Evolutionary conservation across 2,113 vertebrate species (phyloP), one percentile per base, ranked within the genome.

Genomic region (Grus americana): DNA sequence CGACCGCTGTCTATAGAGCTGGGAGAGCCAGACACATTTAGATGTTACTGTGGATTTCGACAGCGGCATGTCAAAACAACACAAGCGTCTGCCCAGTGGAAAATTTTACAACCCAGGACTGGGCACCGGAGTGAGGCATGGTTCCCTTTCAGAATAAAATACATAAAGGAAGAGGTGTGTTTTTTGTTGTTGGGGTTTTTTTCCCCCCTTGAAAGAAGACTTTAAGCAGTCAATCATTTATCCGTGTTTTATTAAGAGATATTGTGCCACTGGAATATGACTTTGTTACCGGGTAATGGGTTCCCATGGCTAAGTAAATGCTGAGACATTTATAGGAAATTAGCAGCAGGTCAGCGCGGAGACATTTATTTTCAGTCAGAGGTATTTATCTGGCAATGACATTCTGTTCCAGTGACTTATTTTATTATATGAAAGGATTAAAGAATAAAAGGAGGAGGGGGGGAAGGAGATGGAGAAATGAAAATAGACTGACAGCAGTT

Each of bases 1-100:
- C 98, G 95, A 98, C 98, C 18, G 21, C 97, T 97, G 97, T 97
- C 97, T 97, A 96, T 96, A 93, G 96, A 95, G 94, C 96, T 80
- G 89, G 96, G 95, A 97, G 97, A 97, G 97, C 82, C 96, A 97
- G 97, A 97, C 95, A 92, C 97, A 94, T 97, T 97, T 92, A 97
- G 97, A 98, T 97, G 97, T 97, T 98, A 97, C 93, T 98, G 97
- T 97, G 90, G 97, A 95, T 97, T 97, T 98, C 95, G 91, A 97
- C 96, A 97, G 97, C 40, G 54, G 96, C 96, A 93, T 98, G 97
- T 98, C 96, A 75, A 97, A 98, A 97, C 95, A 97, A 97, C 97
- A 94, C 94, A 95, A 73, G 96, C 80, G 89, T 97, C 96, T 97
- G 95, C 96, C 97, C 97, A 97, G 96, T 96, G 95, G 97, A 97